Percentiles rank a stretch among this genome's conserved stretches.
Conservation (phyloP, 2,113 vertebrate species). For the Odocoileus virginianus region DNA sequence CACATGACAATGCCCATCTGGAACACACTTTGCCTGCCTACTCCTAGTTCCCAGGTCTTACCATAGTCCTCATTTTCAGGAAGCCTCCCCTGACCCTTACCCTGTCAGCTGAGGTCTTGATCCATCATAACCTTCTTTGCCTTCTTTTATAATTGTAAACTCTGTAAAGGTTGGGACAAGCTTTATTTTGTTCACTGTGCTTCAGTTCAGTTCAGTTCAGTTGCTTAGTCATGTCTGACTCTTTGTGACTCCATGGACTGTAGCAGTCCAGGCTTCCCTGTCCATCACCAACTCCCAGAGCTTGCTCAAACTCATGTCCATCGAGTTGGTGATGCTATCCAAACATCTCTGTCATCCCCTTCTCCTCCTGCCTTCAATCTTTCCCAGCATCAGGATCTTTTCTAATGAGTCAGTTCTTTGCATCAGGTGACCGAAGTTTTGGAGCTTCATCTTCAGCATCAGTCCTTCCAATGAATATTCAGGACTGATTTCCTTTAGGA, state of each 20-base stretch:
- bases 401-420: neutral
- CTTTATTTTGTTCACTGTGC: neutral
- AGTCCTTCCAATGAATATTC: neutral
- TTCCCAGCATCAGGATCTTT: neutral
- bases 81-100: neutral
- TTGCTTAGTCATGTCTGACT: neutral
- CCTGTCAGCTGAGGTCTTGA: neutral
- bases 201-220: neutral
- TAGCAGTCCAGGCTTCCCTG: neutral
- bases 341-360: neutral
- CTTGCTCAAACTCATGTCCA: neutral
- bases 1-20: fast-evolving
- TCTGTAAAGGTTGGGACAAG: neutral
- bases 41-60: neutral
- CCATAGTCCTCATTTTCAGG: neutral
- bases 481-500: neutral
- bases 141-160: neutral
- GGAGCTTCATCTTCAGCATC: neutral
- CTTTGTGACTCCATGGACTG: neutral
- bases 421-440: neutral
- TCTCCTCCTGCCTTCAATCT: neutral
- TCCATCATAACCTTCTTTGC: neutral
- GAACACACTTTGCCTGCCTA: neutral
- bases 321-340: neutral
- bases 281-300: neutral